Percentiles rank a stretch among this genome's conserved stretches.
Evolutionary conservation across 2,888 invertebrate species (phyloP).

Genomic region (Isotomurus palustris): DNA sequence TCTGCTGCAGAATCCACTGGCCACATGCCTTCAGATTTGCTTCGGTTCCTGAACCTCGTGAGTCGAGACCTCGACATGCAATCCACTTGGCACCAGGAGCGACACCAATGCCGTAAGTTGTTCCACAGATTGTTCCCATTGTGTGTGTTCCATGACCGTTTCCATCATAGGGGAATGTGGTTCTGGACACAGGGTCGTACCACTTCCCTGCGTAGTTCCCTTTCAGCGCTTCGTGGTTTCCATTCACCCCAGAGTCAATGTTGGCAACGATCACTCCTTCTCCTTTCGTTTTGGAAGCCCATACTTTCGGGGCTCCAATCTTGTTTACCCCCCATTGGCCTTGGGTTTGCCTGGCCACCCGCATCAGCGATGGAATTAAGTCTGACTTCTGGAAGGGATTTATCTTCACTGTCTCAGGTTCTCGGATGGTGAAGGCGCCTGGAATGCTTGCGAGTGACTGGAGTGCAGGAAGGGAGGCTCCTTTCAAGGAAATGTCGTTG

Average conservation of each 20-base stretch:
- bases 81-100: background rate
- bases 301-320: background rate
- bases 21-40: background rate
- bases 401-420: background rate
- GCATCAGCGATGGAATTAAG: background rate
- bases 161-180: background rate
- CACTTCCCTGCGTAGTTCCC: conserved; percentile 1
- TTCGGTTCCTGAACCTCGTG: background rate
- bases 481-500: background rate
- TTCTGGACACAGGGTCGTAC: background rate
- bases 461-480: background rate
- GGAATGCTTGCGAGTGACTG: background rate
- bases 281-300: background rate
- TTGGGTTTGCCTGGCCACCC: background rate
- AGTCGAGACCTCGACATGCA: background rate
- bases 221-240: background rate
- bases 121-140: conserved; percentile 3
- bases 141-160: conserved; percentile 1
- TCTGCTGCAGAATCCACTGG: background rate
- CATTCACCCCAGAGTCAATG: background rate
- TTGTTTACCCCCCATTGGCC: background rate
- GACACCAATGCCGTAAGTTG: background rate
- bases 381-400: background rate
- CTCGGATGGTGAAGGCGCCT: background rate
- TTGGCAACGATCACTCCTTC: background rate